Base-by-base conservation (phyloP, 2,113 vertebrate genomes). In the Chaenogobius annularis region DNA sequence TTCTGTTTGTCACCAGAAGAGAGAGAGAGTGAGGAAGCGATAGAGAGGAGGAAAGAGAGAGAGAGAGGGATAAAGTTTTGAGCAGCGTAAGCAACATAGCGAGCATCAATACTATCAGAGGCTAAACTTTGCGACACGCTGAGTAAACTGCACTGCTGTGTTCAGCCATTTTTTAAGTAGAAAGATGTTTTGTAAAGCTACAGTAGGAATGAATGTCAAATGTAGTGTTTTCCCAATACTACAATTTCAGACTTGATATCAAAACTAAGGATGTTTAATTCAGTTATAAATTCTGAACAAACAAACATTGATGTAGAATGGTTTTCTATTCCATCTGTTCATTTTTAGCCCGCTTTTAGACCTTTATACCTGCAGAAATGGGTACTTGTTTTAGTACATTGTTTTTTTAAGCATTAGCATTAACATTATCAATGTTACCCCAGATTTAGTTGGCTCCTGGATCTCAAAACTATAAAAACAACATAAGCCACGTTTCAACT, bases 11-110 rank as follows among this genome's bases (percentile, higher is more conserved):
- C 73, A 69, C 20, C 48, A 56, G 26, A 48, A 56, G 47, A 50
- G 14, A 6, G 47, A 17, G 47, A 14, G 47, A 48, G 47, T 17
- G 10, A 22, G 20, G n/a, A 11, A 22, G 54, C 2, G 52, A 55
- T 10, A 11, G 19, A 11, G 26, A 31, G 26, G 10, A 22, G 20
- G 2, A 22, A n/a, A 10, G 52, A 55, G 10, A 22, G 19, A 11
- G 19, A 55, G 17, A 15, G 15, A 1, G 50, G 20, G 0, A 1
- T 50, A 69, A 84, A 72, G 76, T 83, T 85, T 85, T 11, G n/a
- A 77, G 64, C 65, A 59, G 54, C 0, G 67, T 71, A 73, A 75
- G 79, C 70, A 71, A 55, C 61, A 65, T 2, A 1, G 72, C 68
- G 46, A 35, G 47, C 58, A 62, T 76, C n/a, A 55, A 47, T 70